Evolutionary conservation across 2,888 invertebrate species (phyloP).

Genomic region (Stenurella melanura): DNA sequence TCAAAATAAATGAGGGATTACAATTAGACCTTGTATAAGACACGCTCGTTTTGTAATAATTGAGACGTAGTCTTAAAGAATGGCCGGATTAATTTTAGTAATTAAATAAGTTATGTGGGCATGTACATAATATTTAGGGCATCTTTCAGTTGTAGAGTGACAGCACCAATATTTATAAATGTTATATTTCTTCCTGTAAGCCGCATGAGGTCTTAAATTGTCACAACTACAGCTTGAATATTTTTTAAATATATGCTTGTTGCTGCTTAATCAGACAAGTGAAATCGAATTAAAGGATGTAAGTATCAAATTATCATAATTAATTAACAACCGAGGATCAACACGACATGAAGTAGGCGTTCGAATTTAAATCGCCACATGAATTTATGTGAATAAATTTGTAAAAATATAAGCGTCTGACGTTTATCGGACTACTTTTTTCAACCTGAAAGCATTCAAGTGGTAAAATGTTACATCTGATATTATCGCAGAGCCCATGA

Average conservation of each 20-base stretch:
- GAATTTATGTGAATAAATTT: slow-evolving; percentile 39
- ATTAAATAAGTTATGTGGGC: no score
- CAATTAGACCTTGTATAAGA: no score
- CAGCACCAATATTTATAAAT: not conserved
- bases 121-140: not conserved
- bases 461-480: slow-evolving; percentile 28
- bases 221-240: not conserved
- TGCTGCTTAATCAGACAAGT: slow-evolving; percentile 18
- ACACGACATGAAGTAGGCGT: slow-evolving; percentile 20
- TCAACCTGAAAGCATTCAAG: slow-evolving; percentile 13
- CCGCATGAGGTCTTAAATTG: not conserved
- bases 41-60: no score
- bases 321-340: slow-evolving; percentile 28
- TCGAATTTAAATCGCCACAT: slow-evolving; percentile 27
- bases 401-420: slow-evolving; percentile 33
- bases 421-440: slow-evolving; percentile 32
- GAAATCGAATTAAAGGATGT: slow-evolving; percentile 29
- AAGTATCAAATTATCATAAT: slow-evolving; percentile 30
- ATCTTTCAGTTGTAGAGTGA: not conserved
- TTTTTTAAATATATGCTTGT: not conserved
- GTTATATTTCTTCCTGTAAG: not conserved
- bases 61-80: no score
- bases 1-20: no score
- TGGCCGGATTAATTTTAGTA: no score
- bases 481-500: slow-evolving; percentile 11